These are phyloP conservation scores for Mycteria americana DNA, from an alignment of 2,797 vertebrate genomes.

Conservation along the genomic window DNA sequence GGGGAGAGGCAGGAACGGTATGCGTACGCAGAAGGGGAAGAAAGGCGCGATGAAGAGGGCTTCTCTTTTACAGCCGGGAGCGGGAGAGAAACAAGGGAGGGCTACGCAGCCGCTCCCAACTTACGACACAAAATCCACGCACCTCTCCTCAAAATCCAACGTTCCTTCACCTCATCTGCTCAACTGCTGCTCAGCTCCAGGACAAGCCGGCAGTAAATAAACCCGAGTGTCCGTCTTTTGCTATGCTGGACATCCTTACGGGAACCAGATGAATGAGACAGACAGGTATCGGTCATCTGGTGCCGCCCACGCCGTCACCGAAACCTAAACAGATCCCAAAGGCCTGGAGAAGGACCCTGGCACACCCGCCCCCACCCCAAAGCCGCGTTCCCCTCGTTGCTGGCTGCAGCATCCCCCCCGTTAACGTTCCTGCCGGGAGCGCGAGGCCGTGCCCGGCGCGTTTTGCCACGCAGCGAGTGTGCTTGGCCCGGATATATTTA, in stretches of 20 bases:
- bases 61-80: not conserved
- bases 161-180: not conserved
- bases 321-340: not conserved
- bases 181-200: not conserved
- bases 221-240: fast-evolving
- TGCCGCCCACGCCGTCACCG: not conserved
- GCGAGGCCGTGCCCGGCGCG: fast-evolving
- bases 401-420: not conserved
- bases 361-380: not conserved
- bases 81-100: not conserved
- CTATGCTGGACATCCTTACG: fast-evolving
- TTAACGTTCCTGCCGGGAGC: not conserved
- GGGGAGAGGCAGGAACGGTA: not conserved
- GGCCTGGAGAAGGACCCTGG: not conserved
- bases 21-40: not conserved
- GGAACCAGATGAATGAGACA: not conserved
- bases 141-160: not conserved
- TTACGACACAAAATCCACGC: not conserved
- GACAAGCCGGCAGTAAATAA: not conserved
- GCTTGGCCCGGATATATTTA: not conserved
- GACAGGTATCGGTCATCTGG: not conserved
- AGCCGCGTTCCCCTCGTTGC: not conserved
- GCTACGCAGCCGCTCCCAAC: fast-evolving
- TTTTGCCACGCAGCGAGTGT: fast-evolving
- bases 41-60: not conserved